A percentile compares a stretch with the other conserved stretches of the same genome.
Conservation (phyloP, 1,140 invertebrate species). For the Neodiprion fabricii region DNA sequence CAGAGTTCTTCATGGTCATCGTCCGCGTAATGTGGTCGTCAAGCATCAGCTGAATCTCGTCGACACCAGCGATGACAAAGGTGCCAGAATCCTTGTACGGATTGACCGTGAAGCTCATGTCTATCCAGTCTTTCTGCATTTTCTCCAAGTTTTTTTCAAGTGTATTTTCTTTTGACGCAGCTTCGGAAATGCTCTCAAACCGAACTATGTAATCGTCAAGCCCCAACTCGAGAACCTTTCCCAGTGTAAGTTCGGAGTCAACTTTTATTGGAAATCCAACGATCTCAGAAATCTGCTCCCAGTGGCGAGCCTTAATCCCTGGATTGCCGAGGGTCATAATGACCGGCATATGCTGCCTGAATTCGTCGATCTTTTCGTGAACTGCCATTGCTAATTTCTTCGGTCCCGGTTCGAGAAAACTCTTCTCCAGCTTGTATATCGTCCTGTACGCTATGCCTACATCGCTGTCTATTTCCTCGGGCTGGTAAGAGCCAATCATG, state of each 20-base stretch:
- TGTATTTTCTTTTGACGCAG: conserved; percentile 92
- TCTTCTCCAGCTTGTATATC: conserved; percentile 89
- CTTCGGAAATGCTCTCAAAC: conserved; percentile 92
- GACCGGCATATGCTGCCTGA: conserved; percentile 87
- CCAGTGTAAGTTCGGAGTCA: conserved; percentile 82
- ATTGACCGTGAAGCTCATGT: conserved; percentile 80
- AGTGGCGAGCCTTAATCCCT: conserved; percentile 89
- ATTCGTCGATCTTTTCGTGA: conserved; percentile 83
- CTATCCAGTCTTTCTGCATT: conserved; percentile 92
- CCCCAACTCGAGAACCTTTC: conserved; percentile 86
- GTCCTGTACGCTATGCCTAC: conserved; percentile 77
- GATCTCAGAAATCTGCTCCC: conserved; percentile 93
- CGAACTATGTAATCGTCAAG: conserved; percentile 84
- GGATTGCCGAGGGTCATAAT: conserved; percentile 93
- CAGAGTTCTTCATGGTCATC: conserved; percentile 95
- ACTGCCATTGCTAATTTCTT: conserved; percentile 69
- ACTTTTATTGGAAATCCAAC: conserved; percentile 89
- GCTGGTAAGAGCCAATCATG: conserved; percentile 81
- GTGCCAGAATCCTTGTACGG: conserved; percentile 89
- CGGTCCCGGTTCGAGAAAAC: conserved; percentile 75
- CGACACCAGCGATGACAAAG: conserved; percentile 85
- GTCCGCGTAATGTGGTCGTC: conserved; percentile 97
- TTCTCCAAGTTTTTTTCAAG: conserved; percentile 87
- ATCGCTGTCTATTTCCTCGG: conserved; percentile 88
- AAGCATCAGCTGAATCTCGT: conserved; percentile 91